These are phyloP conservation scores for Ypsolopha scabrella DNA, from an alignment of 2,888 invertebrate genomes.

Conservation along the genomic window DNA sequence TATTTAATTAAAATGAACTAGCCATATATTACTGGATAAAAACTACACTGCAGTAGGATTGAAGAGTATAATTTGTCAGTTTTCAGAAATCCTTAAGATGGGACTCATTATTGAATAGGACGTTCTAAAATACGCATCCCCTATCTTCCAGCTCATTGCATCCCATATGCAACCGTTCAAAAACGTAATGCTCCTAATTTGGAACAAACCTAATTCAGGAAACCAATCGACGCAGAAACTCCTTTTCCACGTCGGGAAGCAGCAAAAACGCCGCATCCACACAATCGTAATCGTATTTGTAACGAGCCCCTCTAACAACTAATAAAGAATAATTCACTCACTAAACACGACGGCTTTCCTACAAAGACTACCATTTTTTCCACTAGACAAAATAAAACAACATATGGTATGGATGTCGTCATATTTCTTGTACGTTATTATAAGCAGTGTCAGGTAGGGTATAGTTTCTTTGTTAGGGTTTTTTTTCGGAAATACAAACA, in stretches of 20 bases:
- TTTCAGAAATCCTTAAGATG: background rate
- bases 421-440: slow-evolving; percentile 65
- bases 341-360: slow-evolving; percentile 21
- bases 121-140: slow-evolving; percentile 9
- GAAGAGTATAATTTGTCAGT: too few relatives aligned
- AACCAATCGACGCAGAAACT: slow-evolving; percentile 48
- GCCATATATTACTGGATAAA: too few relatives aligned
- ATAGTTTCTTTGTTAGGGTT: slow-evolving; percentile 46
- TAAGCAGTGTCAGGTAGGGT: slow-evolving; percentile 60
- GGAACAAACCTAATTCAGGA: slow-evolving; percentile 51
- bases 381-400: slow-evolving; percentile 37
- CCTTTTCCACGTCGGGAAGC: slow-evolving; percentile 37
- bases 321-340: slow-evolving; percentile 50
- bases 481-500: slow-evolving; percentile 65
- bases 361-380: slow-evolving; percentile 12
- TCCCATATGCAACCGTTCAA: background rate
- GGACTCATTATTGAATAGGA: slow-evolving; percentile 4
- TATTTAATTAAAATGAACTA: too few relatives aligned
- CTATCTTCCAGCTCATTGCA: slow-evolving; percentile 24
- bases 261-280: slow-evolving; percentile 42
- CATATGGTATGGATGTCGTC: slow-evolving; percentile 51
- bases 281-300: slow-evolving; percentile 48
- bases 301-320: slow-evolving; percentile 39
- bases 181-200: slow-evolving; percentile 44
- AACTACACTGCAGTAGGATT: too few relatives aligned